Evolutionary conservation across 2,113 vertebrate species (phyloP).

Genomic region (Athene noctua): DNA sequence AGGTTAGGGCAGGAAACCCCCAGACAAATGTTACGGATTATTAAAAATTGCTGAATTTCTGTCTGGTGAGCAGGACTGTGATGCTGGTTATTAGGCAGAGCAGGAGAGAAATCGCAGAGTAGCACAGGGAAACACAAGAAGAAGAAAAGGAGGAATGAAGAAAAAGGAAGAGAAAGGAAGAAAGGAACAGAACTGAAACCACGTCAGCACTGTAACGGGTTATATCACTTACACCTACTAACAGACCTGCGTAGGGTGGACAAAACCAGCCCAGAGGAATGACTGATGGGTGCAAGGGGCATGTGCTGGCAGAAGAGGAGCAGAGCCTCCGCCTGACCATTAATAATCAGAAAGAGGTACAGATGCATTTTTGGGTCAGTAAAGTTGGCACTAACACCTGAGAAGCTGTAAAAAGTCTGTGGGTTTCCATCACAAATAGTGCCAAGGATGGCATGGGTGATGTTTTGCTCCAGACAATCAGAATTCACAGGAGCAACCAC

Average conservation of each 20-base stretch:
- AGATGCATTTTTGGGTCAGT: background rate
- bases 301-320: background rate
- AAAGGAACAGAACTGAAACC: background rate
- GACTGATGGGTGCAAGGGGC: background rate
- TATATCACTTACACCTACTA: background rate
- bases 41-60: background rate
- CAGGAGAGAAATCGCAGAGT: background rate
- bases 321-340: background rate
- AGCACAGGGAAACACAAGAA: background rate
- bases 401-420: background rate
- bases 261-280: background rate
- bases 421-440: background rate
- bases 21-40: background rate
- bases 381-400: background rate
- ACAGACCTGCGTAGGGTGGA: accelerated
- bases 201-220: background rate
- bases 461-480: background rate
- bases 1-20: background rate
- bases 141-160: background rate
- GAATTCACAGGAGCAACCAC: background rate
- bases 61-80: background rate
- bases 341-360: background rate
- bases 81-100: background rate
- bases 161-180: background rate
- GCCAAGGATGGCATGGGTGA: background rate